phyloP scores from a whole-genome alignment of 2,888 invertebrate species.

The Andrena camellia region DNA sequence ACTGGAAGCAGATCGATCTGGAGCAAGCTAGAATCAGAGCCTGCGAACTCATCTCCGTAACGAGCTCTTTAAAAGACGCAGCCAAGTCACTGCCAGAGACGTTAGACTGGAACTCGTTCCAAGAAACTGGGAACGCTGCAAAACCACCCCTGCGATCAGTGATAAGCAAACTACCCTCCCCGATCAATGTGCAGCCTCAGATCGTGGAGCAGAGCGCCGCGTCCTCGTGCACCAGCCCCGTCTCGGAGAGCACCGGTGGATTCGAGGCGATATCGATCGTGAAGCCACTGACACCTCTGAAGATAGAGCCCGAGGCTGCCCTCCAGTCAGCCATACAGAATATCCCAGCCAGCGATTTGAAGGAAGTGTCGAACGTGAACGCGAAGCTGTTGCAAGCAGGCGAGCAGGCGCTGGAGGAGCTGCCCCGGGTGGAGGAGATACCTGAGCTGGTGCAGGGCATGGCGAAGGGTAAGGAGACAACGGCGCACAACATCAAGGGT shows the following conservation, averaged over 20 bases:
- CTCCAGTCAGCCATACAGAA: constrained; percentile 86
- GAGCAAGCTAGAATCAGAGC: constrained; percentile 86
- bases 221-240: constrained; percentile 82
- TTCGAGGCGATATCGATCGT: constrained; percentile 89
- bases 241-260: constrained; percentile 86
- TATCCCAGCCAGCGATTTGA: constrained; percentile 87
- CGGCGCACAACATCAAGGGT: constrained; percentile 88
- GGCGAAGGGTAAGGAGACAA: constrained; percentile 87
- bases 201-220: constrained; percentile 85
- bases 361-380: constrained; percentile 87
- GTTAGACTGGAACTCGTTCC: constrained; percentile 85
- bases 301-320: constrained; percentile 85
- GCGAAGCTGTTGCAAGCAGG: constrained; percentile 87
- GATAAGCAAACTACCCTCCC: constrained; percentile 84
- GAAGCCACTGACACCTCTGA: constrained; percentile 87
- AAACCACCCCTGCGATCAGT: constrained; percentile 54
- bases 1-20: constrained; percentile 86
- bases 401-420: constrained; percentile 86
- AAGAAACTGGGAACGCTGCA: constrained; percentile 46
- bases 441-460: constrained; percentile 86
- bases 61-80: constrained; percentile 88
- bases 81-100: constrained; percentile 88
- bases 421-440: constrained; percentile 89
- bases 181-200: constrained; percentile 86
- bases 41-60: constrained; percentile 84